Base-by-base conservation (phyloP, 1,140 invertebrate species). In the Conus betulinus region DNA sequence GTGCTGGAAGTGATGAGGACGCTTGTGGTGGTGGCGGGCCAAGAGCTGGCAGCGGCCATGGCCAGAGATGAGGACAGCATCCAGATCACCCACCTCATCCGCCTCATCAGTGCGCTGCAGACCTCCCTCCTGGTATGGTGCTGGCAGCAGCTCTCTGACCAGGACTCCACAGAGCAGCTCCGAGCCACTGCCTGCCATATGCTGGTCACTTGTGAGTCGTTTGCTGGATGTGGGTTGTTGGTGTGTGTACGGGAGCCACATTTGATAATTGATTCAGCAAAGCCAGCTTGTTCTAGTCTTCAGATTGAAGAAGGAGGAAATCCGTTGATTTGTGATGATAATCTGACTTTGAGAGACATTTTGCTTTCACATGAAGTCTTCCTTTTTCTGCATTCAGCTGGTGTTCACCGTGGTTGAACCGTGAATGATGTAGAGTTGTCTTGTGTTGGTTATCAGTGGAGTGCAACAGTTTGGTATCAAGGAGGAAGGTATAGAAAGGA, bases 1-100 rank as follows among this genome's bases (percentile, higher is more conserved):
- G 92, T 93, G 5, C 67, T 95, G 74, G 90, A 91, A 23, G 92
- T 95, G 76, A 93, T 95, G 93, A 93, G 93, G 85, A 94, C 93
- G 17, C 91, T 95, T 90, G 91, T 95, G 55, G 90, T 92, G 63
- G 94, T 95, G 57, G 93, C 94, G 11, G 91, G 89, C 67, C 93
- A 93, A 82, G 94, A 95, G 87, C 92, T 94, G 60, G 71, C 85
- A 15, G 74, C 79, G 60, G 81, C 71, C 7, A 74, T 87, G 39
- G 27, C 60, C 17, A 27, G 53, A 8, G 86, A 86, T 13, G 89
- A 88, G 87, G 10, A 87, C 91, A 51, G 84, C 86, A 93, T 92
- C 60, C 92, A 94, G 90, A 90, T 94, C n/a, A 89, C 91, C 20
- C 93, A 93, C 87, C 92, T 95, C 39, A 90, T 95, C 5, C 90